These are phyloP conservation scores for Rhincodon typus DNA, from an alignment of 2,797 vertebrate genomes.

Conservation along the genomic window DNA sequence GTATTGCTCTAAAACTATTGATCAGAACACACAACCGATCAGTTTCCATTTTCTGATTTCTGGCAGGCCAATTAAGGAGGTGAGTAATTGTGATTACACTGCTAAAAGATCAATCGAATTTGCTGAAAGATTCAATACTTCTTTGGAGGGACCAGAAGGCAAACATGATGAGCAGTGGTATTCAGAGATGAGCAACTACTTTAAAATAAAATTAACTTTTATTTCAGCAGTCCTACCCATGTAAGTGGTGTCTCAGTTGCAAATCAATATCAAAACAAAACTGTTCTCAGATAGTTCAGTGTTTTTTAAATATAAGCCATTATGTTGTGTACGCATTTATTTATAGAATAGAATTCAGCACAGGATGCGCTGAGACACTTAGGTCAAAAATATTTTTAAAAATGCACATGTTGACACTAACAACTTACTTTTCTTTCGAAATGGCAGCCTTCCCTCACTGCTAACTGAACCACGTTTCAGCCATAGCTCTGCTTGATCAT, in stretches of 20 bases:
- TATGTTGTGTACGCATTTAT: background rate
- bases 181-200: slow-evolving; percentile 35
- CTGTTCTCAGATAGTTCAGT: background rate
- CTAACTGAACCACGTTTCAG: background rate
- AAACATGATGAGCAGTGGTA: slow-evolving; percentile 55
- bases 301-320: background rate
- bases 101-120: slow-evolving; percentile 81
- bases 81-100: slow-evolving; percentile 94
- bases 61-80: slow-evolving; percentile 85
- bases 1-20: slow-evolving; percentile 85
- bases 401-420: background rate
- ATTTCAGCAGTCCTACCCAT: slow-evolving; percentile 13
- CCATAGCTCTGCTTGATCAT: slow-evolving; percentile 64
- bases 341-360: background rate
- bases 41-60: slow-evolving; percentile 86
- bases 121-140: slow-evolving; percentile 71
- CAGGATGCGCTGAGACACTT: background rate
- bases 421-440: background rate
- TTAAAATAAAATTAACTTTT: slow-evolving; percentile 34
- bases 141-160: slow-evolving; percentile 60
- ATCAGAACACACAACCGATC: slow-evolving; percentile 74
- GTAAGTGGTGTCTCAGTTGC: background rate
- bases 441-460: background rate
- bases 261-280: slow-evolving; percentile 25
- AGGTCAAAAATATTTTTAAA: background rate